Evolutionary conservation across 1,140 invertebrate genomes (phyloP).

Genomic region (Cryptotermes secundus): DNA sequence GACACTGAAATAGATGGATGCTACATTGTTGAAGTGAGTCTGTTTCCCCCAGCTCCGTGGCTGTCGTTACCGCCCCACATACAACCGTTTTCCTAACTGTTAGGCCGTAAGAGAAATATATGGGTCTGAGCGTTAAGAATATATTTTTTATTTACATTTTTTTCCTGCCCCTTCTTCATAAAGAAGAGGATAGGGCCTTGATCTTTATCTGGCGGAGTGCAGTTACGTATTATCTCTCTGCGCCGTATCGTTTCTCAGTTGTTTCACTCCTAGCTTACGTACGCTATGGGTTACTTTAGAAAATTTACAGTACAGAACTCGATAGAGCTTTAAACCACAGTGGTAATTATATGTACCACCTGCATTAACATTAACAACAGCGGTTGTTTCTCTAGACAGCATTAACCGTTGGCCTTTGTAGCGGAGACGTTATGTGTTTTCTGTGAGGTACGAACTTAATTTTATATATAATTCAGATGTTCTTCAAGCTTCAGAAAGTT

Average conservation of each 20-base stretch:
- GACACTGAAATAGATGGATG: background rate
- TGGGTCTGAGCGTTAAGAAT: background rate
- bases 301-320: too few species aligned
- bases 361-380: too few species aligned
- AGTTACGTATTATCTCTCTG: background rate
- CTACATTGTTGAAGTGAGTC: background rate
- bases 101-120: background rate
- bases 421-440: too few species aligned
- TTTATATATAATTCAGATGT: too few species aligned
- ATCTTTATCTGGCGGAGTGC: background rate
- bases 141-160: background rate
- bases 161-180: background rate
- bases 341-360: too few species aligned
- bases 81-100: background rate
- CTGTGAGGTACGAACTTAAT: too few species aligned
- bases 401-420: too few species aligned
- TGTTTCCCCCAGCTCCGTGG: too few species aligned
- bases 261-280: background rate
- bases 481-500: too few species aligned
- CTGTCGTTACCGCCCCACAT: background rate
- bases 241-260: background rate
- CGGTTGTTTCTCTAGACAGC: too few species aligned
- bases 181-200: background rate
- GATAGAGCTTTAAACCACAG: too few species aligned
- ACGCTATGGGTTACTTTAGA: too few species aligned